A percentile compares a stretch with the other conserved stretches of the same genome.
phyloP scores from a whole-genome alignment of 2,888 invertebrate species.

The Thymelicus lineola region DNA sequence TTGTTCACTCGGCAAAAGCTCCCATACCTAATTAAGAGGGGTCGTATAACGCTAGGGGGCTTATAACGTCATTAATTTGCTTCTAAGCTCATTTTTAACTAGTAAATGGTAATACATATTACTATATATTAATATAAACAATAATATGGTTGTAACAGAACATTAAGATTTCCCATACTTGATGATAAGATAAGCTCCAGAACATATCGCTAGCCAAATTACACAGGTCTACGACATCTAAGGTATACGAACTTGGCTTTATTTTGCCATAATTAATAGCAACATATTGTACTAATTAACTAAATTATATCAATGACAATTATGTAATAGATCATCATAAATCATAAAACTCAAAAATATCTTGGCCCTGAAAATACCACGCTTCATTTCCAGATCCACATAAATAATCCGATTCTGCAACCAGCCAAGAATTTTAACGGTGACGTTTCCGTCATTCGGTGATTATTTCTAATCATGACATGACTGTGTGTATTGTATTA shows the following conservation, averaged over 20 bases:
- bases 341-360: constrained; percentile 7
- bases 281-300: not conserved
- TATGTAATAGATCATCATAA: constrained; percentile 7
- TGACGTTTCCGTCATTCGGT: constrained; percentile 33
- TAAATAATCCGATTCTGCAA: constrained; percentile 28
- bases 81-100: too few relatives aligned
- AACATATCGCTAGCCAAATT: constrained; percentile 6
- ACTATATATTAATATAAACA: too few relatives aligned
- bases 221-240: not conserved
- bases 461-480: constrained; percentile 32
- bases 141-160: too few relatives aligned
- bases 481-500: not conserved
- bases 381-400: constrained; percentile 15
- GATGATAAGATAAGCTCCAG: too few relatives aligned
- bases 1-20: too few relatives aligned
- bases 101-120: too few relatives aligned
- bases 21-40: too few relatives aligned
- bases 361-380: constrained; percentile 21
- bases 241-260: constrained; percentile 1
- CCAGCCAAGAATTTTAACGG: constrained; percentile 25
- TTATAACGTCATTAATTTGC: too few relatives aligned
- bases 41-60: too few relatives aligned
- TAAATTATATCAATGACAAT: constrained; percentile 3
- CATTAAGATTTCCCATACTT: too few relatives aligned
- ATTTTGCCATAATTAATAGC: not conserved